Conservation (phyloP, 2,113 vertebrate species). For the Corythornis madagascariensis region DNA sequence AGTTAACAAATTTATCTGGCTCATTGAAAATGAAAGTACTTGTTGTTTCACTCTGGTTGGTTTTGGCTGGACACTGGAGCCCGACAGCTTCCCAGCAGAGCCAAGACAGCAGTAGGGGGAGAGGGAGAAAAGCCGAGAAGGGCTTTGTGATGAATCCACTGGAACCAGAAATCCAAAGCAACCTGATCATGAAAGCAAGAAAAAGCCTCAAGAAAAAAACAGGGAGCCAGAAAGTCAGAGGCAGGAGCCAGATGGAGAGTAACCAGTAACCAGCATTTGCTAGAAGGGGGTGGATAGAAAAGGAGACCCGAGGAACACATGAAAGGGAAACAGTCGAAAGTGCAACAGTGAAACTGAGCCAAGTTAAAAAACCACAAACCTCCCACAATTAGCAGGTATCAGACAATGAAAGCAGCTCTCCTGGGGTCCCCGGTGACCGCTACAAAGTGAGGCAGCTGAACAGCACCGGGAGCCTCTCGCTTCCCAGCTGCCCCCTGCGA, state of each 20-base stretch:
- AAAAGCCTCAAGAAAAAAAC: not conserved
- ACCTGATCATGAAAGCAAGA: too few relatives aligned
- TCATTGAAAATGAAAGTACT: not conserved
- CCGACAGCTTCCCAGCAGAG: not conserved
- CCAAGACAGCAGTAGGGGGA: not conserved
- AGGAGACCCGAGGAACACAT: not conserved
- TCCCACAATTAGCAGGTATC: not conserved
- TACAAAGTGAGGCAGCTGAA: not conserved
- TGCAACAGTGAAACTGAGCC: not conserved
- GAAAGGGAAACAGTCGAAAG: not conserved
- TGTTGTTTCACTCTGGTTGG: not conserved
- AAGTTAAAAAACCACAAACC: not conserved
- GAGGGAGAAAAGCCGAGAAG: not conserved
- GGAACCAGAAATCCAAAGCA: not conserved
- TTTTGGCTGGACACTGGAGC: not conserved
- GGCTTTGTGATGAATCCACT: not conserved
- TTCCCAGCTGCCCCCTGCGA: not conserved
- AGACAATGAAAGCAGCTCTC: not conserved
- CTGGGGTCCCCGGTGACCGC: too few relatives aligned
- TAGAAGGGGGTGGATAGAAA: not conserved
- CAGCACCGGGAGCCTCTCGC: not conserved
- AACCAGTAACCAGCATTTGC: fast-evolving
- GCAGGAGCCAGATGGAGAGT: not conserved
- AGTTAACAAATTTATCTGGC: not conserved
- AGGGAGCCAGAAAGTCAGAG: not conserved